phyloP scores from a whole-genome alignment of 2,888 invertebrate species.

The Nomada flava region DNA sequence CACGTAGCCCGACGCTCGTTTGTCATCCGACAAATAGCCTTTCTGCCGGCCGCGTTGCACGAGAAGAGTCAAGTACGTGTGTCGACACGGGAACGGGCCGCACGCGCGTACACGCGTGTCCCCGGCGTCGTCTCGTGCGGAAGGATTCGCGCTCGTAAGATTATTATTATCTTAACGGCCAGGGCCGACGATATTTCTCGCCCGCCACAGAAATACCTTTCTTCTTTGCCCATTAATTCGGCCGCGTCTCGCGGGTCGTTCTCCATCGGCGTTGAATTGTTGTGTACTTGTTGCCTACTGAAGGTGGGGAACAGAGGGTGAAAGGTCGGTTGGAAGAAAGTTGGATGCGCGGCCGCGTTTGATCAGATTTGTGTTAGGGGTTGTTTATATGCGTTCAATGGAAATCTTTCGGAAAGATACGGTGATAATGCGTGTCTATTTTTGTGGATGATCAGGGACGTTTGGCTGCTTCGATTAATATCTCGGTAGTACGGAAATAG shows the following conservation, averaged over 20 bases:
- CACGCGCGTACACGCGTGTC: conserved; percentile 50
- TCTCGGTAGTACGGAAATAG: too few relatives aligned
- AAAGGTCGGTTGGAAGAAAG: too few relatives aligned
- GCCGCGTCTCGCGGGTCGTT: not conserved
- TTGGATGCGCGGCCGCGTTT: too few relatives aligned
- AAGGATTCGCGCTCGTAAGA: conserved; percentile 62
- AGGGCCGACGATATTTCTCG: conserved; percentile 52
- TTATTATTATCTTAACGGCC: conserved; percentile 74
- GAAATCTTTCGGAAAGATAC: too few relatives aligned
- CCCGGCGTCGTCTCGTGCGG: conserved; percentile 26
- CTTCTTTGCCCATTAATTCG: conserved; percentile 41
- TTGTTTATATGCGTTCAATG: too few relatives aligned
- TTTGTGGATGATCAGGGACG: too few relatives aligned
- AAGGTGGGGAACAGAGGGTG: not conserved
- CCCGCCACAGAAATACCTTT: conserved; percentile 49
- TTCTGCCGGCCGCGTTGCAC: conserved; percentile 69
- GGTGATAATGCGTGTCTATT: too few relatives aligned
- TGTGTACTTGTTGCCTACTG: not conserved
- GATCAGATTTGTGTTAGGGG: too few relatives aligned
- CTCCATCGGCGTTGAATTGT: conserved; percentile 2
- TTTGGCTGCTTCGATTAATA: too few relatives aligned
- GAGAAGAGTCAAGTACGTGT: conserved; percentile 71
- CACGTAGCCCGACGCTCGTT: conserved; percentile 84
- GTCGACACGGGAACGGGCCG: conserved; percentile 62
- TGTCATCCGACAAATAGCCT: conserved; percentile 84